These are phyloP conservation scores for Xyrauchen texanus DNA, from an alignment of 2,113 vertebrate species.

Conservation along the genomic window DNA sequence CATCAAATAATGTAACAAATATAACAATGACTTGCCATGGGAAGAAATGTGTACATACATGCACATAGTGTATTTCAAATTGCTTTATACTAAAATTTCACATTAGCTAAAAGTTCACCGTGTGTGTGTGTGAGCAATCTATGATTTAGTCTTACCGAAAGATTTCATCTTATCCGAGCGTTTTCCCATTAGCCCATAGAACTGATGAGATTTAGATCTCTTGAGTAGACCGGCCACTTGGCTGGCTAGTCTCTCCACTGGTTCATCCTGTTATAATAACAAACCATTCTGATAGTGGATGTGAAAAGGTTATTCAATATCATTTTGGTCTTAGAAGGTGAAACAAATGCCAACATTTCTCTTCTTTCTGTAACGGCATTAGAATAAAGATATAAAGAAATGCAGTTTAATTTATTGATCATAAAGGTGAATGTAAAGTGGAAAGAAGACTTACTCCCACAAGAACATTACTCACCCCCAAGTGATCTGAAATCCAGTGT, in stretches of 20 bases:
- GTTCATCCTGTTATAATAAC: conserved; percentile 56
- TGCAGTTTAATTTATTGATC: background rate
- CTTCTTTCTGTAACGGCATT: no score
- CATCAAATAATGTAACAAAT: no score
- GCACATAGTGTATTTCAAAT: no score
- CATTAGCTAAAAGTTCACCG: no score
- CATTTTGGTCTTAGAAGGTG: background rate
- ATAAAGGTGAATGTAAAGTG: background rate
- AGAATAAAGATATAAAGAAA: background rate
- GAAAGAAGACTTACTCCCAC: no score
- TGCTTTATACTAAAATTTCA: no score
- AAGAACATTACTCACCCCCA: conserved; percentile 73
- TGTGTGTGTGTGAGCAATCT: no score
- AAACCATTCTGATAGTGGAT: background rate
- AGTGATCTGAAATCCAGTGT: conserved; percentile 59
- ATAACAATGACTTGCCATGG: no score
- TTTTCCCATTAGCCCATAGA: conserved; percentile 87
- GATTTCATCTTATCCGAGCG: conserved; percentile 64
- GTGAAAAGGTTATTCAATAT: background rate
- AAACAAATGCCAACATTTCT: no score
- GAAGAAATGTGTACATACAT: no score
- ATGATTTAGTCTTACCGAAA: background rate
- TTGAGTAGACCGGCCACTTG: conserved; percentile 69
- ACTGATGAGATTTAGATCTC: conserved; percentile 76
- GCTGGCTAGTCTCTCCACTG: conserved; percentile 51